Base-by-base conservation (phyloP, 2,888 invertebrate genomes). In the Omphaloscelis lunosa region DNA sequence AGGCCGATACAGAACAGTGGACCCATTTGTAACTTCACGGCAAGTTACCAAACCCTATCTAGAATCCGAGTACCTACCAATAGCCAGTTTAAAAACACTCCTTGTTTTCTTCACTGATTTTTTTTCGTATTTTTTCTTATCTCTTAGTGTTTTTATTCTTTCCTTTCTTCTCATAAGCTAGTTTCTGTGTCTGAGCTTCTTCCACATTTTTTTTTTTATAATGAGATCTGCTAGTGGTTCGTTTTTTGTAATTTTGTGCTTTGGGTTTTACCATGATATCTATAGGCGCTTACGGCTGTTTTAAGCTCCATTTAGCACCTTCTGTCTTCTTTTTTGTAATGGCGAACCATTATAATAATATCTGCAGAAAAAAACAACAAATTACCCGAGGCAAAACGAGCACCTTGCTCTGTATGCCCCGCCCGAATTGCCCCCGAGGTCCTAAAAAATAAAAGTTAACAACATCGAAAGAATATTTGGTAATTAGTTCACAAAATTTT, bases 321-420 rank as follows among this genome's bases (percentile, higher is more conserved):
- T 53, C 27, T 34, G 51, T 53, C 17, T 53, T 72, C 23, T 39
- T 51, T 72, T 68, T 72, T 39, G 51, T 51, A 67, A 20, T 39
- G 20, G 39, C 48, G 20, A 27, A 72, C 72, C 27, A 48, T 48
- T 6, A 48, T 48, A 48, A 48, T 17, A 17, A 20, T 20, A 51
- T 20, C 51, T 51, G 20, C 20, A 51, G 51, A 51, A 20, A 17
- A 20, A 20, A 51, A 51, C 20, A 8, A 20, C 8, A 27, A 8
- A 20, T 20, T 41, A 23, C 15, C 8, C 20, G 58, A 41, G 39
- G 17, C 7, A 41, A 41, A 69, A 41, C 4, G 12, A 7, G n/a
- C n/a, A 56, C 39, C n/a, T 17, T 39, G 53, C 39, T 7, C 20
- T 39, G 39, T 56, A n/a, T 56, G 20, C 39, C 12, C 56, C n/a